phyloP scores from a whole-genome alignment of 1,140 invertebrate genomes.

The Orussus abietinus region DNA sequence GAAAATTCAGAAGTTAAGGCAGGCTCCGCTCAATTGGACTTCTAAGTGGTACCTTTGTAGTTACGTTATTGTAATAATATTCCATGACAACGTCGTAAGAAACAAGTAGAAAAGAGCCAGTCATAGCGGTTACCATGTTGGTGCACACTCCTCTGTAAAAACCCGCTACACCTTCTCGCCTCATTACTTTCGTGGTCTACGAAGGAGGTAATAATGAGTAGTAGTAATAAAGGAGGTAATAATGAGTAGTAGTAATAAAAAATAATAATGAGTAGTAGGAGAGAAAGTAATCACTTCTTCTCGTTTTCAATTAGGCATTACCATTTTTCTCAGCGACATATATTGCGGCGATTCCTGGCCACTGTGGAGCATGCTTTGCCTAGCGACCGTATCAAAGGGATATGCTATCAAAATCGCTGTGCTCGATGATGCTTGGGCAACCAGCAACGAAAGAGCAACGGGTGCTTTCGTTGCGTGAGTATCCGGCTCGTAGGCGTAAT shows the following conservation, averaged over 20 bases:
- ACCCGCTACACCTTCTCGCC: conserved; percentile 49
- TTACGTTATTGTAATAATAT: neutral
- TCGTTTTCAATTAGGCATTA: too few relatives aligned
- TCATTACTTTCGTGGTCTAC: conserved; percentile 49
- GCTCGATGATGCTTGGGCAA: neutral
- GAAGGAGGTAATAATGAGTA: too few relatives aligned
- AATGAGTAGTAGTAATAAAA: too few relatives aligned
- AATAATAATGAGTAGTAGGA: too few relatives aligned
- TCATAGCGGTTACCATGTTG: conserved; percentile 57
- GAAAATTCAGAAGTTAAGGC: too few relatives aligned
- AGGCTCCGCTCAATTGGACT: too few relatives aligned
- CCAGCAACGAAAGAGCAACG: neutral
- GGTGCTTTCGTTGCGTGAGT: neutral
- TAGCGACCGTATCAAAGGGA: conserved; percentile 66
- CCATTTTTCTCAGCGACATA: neutral
- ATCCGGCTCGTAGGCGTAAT: neutral
- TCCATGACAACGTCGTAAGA: conserved; percentile 47
- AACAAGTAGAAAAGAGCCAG: conserved; percentile 57
- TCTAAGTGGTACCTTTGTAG: too few relatives aligned
- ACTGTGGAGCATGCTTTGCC: conserved; percentile 64
- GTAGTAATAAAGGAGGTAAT: too few relatives aligned
- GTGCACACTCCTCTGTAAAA: conserved; percentile 61
- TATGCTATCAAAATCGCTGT: conserved; percentile 63
- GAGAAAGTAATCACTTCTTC: too few relatives aligned
- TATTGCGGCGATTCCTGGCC: conserved; percentile 52